phyloP scores from a whole-genome alignment of 2,888 invertebrate genomes.

The Leptothorax acervorum region DNA sequence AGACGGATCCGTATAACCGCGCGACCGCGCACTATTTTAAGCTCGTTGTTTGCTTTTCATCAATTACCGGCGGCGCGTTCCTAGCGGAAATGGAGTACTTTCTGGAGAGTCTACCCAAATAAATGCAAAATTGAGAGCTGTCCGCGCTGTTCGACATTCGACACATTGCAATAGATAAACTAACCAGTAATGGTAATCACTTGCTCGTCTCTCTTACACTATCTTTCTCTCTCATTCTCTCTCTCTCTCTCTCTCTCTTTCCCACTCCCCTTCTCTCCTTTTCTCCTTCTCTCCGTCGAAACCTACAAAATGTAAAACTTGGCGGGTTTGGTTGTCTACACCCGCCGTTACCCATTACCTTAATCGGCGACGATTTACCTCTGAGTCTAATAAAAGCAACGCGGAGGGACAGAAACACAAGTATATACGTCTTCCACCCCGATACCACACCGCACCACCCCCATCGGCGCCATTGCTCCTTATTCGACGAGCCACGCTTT shows the following conservation, averaged over 20 bases:
- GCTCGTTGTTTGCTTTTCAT: constrained; percentile 61
- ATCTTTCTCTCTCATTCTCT: no score
- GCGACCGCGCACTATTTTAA: constrained; percentile 61
- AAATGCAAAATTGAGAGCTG: constrained; percentile 50
- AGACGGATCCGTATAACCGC: constrained; percentile 26
- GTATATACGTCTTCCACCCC: constrained; percentile 42
- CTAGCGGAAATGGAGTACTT: constrained; percentile 31
- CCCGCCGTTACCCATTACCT: constrained; percentile 54
- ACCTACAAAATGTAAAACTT: constrained; percentile 38
- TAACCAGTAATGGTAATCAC: constrained; percentile 61
- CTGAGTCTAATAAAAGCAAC: constrained; percentile 44
- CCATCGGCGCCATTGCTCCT: constrained; percentile 23
- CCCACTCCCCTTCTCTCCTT: not conserved
- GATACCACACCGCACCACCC: not conserved
- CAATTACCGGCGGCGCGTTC: constrained; percentile 58
- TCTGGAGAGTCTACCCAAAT: constrained; percentile 23
- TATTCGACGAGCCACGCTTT: constrained; percentile 43
- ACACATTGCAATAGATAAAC: constrained; percentile 40
- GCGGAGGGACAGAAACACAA: constrained; percentile 12
- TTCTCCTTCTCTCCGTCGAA: not conserved
- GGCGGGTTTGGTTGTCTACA: constrained; percentile 53
- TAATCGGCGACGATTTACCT: constrained; percentile 69
- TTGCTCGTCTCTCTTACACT: constrained; percentile 20
- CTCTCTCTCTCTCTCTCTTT: not conserved
- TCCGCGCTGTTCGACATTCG: constrained; percentile 15